These are phyloP conservation scores for Drosophila melanogaster DNA, from an alignment of 1,140 invertebrate genomes.

Conservation along the genomic window DNA sequence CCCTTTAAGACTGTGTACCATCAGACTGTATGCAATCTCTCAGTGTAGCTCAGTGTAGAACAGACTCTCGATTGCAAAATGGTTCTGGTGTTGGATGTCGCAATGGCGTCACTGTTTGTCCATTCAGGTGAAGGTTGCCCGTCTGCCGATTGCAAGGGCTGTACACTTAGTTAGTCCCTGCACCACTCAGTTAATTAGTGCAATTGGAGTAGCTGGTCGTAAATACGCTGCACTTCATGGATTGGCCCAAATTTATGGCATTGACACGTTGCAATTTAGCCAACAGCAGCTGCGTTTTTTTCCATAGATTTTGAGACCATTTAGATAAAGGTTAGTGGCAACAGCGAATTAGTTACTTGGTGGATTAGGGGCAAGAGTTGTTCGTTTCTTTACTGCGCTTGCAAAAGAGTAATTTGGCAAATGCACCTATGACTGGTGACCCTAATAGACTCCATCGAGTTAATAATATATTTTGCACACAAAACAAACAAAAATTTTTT, in stretches of 20 bases:
- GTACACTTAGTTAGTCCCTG: conserved; percentile 3
- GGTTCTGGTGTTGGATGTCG: conserved; percentile 47
- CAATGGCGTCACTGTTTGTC: conserved; percentile 52
- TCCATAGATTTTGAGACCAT: background rate
- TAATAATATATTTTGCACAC: background rate
- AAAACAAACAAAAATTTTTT: background rate
- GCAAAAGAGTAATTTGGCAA: background rate
- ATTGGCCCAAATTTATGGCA: conserved; percentile 53
- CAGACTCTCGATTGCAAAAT: conserved; percentile 35
- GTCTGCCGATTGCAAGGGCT: conserved; percentile 9
- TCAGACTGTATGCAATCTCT: background rate
- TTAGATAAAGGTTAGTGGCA: background rate
- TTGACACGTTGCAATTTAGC: conserved; percentile 42
- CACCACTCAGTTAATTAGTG: conserved; percentile 48
- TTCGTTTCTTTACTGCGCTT: background rate
- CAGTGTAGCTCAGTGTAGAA: background rate
- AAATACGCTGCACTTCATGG: conserved; percentile 46
- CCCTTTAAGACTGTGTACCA: too few relatives aligned
- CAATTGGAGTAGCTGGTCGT: conserved; percentile 43
- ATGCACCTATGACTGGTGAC: background rate
- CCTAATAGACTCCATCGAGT: background rate
- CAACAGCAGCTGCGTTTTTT: conserved; percentile 24
- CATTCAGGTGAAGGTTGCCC: conserved; percentile 51
- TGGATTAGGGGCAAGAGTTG: conserved; percentile 1
- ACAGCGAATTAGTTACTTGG: conserved; percentile 9